These are phyloP conservation scores for Ispidina picta DNA, from an alignment of 2,797 vertebrate species.

Conservation along the genomic window DNA sequence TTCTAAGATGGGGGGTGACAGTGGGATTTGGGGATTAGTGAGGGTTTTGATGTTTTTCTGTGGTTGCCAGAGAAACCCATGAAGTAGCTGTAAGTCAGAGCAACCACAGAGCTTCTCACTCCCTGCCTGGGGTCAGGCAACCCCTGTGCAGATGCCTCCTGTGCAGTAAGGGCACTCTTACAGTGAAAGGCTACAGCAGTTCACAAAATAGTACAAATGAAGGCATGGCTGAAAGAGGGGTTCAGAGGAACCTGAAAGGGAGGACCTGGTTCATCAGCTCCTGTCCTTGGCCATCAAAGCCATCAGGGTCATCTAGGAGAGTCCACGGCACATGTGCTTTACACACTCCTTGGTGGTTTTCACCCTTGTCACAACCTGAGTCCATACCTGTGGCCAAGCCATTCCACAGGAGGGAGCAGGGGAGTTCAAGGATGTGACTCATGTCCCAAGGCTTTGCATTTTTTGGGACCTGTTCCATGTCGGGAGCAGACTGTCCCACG, in stretches of 20 bases:
- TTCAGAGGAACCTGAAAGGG: neutral
- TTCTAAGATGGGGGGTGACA: neutral
- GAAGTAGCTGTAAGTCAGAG: neutral
- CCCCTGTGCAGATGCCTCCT: neutral
- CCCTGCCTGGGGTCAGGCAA: neutral
- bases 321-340: neutral
- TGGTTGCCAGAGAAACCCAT: neutral
- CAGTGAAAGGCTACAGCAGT: neutral
- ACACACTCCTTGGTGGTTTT: neutral
- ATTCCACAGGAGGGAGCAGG: neutral
- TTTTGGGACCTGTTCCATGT: neutral
- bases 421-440: neutral
- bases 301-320: neutral
- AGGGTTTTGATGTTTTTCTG: neutral
- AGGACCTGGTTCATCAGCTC: neutral
- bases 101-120: neutral
- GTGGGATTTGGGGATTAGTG: neutral
- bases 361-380: neutral
- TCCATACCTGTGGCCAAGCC: neutral
- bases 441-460: constrained; percentile 18
- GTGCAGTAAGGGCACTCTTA: neutral
- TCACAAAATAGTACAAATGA: neutral
- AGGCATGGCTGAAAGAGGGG: neutral
- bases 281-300: neutral
- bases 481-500: neutral